Base-by-base conservation (phyloP, 2,113 vertebrate species). In the Lipotes vexillifer region DNA sequence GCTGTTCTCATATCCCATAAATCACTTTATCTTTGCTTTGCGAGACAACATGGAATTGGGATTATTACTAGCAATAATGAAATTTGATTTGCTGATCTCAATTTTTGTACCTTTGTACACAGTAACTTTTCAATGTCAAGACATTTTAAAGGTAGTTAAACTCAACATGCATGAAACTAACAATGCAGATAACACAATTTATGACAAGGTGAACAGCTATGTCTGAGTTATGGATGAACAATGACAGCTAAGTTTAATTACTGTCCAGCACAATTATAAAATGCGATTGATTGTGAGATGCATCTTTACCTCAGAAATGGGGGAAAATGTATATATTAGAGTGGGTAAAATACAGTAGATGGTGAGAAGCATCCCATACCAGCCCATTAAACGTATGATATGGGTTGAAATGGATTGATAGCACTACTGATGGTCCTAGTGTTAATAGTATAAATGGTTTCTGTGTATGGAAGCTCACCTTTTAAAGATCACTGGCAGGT, bases 61-160 rank as follows among this genome's bases (percentile, higher is more conserved):
- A 68, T 90, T 85, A 75, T 72, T 95, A 44, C 18, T 90, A 84
- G 17, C 11, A 90, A 5, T 80, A 88, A 66, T 52, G 29, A 85
- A 49, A 59, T 90, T 78, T 87, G 31, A 84, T 61, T 95, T 84
- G 41, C 27, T 96, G 72, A 72, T 71, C 11, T 82, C 18, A 71
- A 27, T 92, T 93, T 95, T 92, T 88, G 6, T 49, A 85, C 27
- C 59, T 93, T 74, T 89, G 38, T 93, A 41, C 10, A 38, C 8
- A 44, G 8, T 66, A 68, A 82, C 33, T 94, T 87, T 83, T 87
- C 33, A 52, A 6, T 52, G 52, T 52, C 52, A 52, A 68, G 21
- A 68, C 13, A 20, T 78, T 95, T 96, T 81, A 81, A 93, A 94
- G 38, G 17, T 82, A 95, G 61, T 86, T 72, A 71, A 81, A 68